Conservation (phyloP, 2,797 vertebrate species). For the Sebastiscus albofasciatus region DNA sequence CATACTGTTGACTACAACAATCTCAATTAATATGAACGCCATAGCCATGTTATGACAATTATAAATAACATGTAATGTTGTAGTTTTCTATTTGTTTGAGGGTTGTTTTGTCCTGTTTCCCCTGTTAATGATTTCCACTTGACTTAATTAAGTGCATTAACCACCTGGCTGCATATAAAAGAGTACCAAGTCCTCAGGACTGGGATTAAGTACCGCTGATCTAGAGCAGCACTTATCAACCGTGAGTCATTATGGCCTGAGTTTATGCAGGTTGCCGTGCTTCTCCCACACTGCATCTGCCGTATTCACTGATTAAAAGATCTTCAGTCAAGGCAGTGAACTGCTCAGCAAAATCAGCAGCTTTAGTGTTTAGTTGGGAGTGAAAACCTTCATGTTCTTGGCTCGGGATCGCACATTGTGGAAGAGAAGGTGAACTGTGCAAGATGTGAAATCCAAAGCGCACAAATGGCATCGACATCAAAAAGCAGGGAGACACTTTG, state of each 20-base stretch:
- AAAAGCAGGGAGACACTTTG: not conserved
- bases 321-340: not conserved
- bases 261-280: not conserved
- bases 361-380: not conserved
- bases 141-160: constrained; percentile 26
- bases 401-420: not conserved
- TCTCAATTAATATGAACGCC: not conserved
- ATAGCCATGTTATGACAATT: not conserved
- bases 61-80: not conserved
- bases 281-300: not conserved
- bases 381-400: not conserved
- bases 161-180: constrained; percentile 22
- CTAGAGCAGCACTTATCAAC: constrained; percentile 7
- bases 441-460: not conserved
- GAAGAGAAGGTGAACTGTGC: not conserved
- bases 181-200: not conserved
- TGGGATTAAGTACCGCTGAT: constrained; percentile 27
- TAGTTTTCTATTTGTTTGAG: constrained; percentile 1
- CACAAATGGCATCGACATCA: not conserved
- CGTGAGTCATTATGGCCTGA: constrained; percentile 7
- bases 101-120: not conserved
- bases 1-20: not conserved
- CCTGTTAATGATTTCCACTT: constrained; percentile 10
- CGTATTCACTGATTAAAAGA: not conserved
- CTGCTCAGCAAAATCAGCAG: not conserved